A percentile compares a stretch with the other conserved stretches of the same genome.
Conservation (phyloP, 2,113 vertebrate genomes). For the Clarias magur region DNA sequence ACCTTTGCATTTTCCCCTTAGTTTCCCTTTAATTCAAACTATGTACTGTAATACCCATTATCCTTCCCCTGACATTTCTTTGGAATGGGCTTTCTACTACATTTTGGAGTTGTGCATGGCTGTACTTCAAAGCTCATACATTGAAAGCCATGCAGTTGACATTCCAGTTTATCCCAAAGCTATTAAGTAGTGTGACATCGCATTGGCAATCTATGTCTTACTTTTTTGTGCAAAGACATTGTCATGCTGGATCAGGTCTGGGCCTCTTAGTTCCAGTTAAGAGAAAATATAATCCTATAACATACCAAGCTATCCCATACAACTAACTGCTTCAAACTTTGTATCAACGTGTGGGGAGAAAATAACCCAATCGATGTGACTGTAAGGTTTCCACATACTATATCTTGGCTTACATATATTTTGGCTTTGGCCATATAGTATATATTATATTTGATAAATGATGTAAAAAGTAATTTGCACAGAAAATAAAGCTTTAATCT, state of each 20-base stretch:
- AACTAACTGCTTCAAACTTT: neutral
- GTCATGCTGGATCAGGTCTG: neutral
- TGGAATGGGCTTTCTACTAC: neutral
- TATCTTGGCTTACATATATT: neutral
- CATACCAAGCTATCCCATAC: neutral
- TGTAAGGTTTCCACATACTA: neutral
- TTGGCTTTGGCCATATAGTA: neutral
- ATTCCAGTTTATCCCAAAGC: neutral
- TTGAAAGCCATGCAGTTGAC: no score
- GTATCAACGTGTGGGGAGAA: neutral
- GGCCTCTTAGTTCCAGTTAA: neutral
- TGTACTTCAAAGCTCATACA: no score
- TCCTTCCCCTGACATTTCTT: neutral
- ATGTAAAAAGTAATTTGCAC: neutral
- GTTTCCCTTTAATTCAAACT: no score
- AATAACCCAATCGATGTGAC: neutral
- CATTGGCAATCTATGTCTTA: neutral
- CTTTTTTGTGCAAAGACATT: neutral
- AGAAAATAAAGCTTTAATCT: neutral
- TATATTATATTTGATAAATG: neutral
- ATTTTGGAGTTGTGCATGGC: neutral
- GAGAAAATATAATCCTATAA: neutral
- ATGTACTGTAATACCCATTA: no score
- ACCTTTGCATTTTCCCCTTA: no score
- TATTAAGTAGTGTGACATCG: neutral